These are phyloP conservation scores for Danio aesculapii DNA, from an alignment of 2,797 vertebrate species.

Conservation along the genomic window DNA sequence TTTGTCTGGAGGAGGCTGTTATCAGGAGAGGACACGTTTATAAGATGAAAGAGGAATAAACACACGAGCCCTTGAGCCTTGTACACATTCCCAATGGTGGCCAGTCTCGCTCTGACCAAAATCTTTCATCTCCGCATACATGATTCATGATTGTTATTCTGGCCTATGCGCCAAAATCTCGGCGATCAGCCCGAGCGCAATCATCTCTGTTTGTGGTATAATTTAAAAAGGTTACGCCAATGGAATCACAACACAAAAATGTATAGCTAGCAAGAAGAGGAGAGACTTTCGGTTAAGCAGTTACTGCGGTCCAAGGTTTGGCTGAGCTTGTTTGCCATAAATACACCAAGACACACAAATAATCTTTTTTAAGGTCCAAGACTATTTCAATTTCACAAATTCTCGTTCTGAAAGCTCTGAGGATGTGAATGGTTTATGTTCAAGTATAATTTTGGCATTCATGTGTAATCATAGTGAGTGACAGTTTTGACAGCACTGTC, in stretches of 20 bases:
- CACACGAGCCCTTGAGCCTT: slow-evolving; percentile 2
- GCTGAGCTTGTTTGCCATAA: neutral
- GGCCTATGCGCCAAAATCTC: slow-evolving; percentile 23
- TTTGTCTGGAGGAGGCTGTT: slow-evolving; percentile 41
- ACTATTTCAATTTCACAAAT: neutral
- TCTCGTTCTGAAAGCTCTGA: neutral
- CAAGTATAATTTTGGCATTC: neutral
- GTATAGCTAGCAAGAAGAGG: neutral
- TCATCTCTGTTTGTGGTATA: neutral
- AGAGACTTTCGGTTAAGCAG: neutral
- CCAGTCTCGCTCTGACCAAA: neutral
- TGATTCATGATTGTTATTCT: slow-evolving; percentile 36
- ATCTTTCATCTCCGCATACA: slow-evolving; percentile 31
- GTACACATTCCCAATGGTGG: slow-evolving; percentile 11
- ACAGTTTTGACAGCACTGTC: neutral
- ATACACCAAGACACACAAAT: neutral
- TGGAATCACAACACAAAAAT: slow-evolving; percentile 2
- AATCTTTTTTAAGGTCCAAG: neutral
- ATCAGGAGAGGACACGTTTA: slow-evolving; percentile 32
- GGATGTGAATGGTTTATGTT: neutral
- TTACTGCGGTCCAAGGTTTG: neutral
- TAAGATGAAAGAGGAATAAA: slow-evolving; percentile 32
- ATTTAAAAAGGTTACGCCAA: neutral
- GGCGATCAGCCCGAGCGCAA: slow-evolving; percentile 1
- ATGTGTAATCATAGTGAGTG: neutral